Evolutionary conservation across 2,113 vertebrate genomes (phyloP).

Genomic region (Oriolus oriolus): DNA sequence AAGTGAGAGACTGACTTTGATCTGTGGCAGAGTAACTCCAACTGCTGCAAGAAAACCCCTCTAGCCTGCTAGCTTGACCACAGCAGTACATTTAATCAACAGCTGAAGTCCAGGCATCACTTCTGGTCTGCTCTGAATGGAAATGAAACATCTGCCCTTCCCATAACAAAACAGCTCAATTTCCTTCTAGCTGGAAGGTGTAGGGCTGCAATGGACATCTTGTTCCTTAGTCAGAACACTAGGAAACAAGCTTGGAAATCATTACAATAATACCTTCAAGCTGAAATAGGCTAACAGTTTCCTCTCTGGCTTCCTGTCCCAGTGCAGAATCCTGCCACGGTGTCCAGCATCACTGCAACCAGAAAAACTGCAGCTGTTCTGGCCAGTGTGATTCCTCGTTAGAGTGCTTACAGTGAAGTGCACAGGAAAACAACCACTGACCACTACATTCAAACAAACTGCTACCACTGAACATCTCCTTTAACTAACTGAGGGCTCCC

Average conservation of each 20-base stretch:
- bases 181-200: not conserved
- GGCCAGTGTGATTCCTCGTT: not conserved
- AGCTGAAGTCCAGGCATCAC: not conserved
- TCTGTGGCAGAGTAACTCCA: not conserved
- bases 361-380: not conserved
- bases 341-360: not conserved
- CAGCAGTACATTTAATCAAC: not conserved
- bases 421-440: not conserved
- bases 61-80: not conserved
- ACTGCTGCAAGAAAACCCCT: not conserved
- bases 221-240: not conserved
- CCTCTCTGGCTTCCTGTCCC: not conserved
- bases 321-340: not conserved
- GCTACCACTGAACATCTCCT: not conserved
- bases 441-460: not conserved
- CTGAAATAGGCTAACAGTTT: not conserved
- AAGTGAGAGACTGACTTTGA: not conserved
- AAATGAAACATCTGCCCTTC: not conserved
- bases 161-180: not conserved
- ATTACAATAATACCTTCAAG: not conserved
- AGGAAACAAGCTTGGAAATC: not conserved
- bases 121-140: not conserved
- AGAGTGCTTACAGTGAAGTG: not conserved
- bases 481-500: not conserved
- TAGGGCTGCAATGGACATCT: not conserved